Percentiles rank a stretch among this genome's conserved stretches.
Evolutionary conservation across 2,888 invertebrate species (phyloP).

Genomic region (Drosophila helvetica): DNA sequence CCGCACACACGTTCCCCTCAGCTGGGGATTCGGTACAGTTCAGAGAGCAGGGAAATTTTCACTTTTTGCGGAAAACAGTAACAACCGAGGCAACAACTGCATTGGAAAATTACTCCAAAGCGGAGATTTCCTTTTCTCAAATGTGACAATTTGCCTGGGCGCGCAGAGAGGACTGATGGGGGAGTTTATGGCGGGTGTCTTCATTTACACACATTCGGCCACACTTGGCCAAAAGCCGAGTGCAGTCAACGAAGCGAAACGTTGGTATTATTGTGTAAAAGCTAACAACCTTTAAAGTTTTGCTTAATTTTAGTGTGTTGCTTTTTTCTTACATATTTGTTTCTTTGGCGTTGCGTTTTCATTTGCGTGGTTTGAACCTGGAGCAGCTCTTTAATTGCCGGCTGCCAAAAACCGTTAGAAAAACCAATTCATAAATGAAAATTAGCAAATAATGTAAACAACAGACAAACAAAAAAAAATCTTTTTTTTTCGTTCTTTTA

Average conservation of each 20-base stretch:
- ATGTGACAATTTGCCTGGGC: slow-evolving; percentile 55
- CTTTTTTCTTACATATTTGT: slow-evolving; percentile 10
- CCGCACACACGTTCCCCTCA: slow-evolving; percentile 30
- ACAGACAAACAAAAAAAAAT: background rate
- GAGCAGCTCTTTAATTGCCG: slow-evolving; percentile 59
- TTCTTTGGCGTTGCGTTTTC: slow-evolving; percentile 3
- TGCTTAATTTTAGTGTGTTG: slow-evolving; percentile 39
- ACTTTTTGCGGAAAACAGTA: slow-evolving; percentile 67
- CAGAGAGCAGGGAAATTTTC: slow-evolving; percentile 59
- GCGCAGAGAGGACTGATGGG: too few species aligned
- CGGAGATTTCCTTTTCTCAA: slow-evolving; percentile 47
- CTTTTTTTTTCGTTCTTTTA: slow-evolving; percentile 7
- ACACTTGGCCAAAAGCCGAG: slow-evolving; percentile 32
- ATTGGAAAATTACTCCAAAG: slow-evolving; percentile 37
- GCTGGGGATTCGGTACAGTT: slow-evolving; percentile 43
- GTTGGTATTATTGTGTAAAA: slow-evolving; percentile 26
- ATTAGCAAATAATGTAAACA: slow-evolving; percentile 25
- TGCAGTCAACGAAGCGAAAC: slow-evolving; percentile 55
- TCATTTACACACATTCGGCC: slow-evolving; percentile 37
- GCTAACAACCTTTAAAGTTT: slow-evolving; percentile 67
- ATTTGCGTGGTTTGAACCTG: slow-evolving; percentile 28
- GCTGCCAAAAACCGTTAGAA: slow-evolving; percentile 53
- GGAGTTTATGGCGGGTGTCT: slow-evolving; percentile 3
- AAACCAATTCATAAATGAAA: slow-evolving; percentile 26
- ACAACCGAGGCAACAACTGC: slow-evolving; percentile 24